Base-by-base conservation (phyloP, 2,888 invertebrate species). In the Dusona sp. region DNA sequence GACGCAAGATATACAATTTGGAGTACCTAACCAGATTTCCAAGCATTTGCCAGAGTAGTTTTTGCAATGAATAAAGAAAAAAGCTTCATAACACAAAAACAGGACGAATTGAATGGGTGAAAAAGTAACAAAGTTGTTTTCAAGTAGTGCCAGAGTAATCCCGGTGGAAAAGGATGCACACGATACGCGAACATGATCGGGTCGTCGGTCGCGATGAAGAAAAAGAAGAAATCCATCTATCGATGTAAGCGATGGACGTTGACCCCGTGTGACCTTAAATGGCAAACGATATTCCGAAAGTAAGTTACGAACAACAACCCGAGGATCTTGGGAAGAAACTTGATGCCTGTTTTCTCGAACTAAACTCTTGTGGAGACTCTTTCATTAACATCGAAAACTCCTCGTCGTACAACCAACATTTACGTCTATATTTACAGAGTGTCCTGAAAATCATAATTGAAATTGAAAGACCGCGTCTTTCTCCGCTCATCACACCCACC, bases 201-300 rank as follows among this genome's bases (percentile, higher is more conserved):
- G 29, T 54, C 54, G 67, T 68, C 54, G 51, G 13, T 25, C 36
- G 48, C 3, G 51, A 78, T 45, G 33, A 67, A 51, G 64, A 67
- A 78, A 51, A 79, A 79, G 54, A 54, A 79, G 78, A 68, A 79
- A 85, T 85, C 67, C 72, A 81, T 85, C 81, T 73, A 85, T 80
- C 85, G 72, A 25, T 22, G 65, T 68, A 68, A 65, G 67, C 45
- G 72, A 61, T 33, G 80, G 67, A 57, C 65, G 74, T 87, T 84
- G 77, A 82, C 77, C 77, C 75, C 74, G 81, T 48, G 42, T 74
- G 48, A 73, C 89, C 88, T 70, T 89, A 89, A 86, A 89, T 86
- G 88, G 89, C 54, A 85, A 87, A 87, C 82, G 87, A 86, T 89
- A 88, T 89, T 89, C 88, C 87, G 82, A 87, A 89, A 88, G 89